Conservation (phyloP, 92 coral and sea anemone genomes). For the Palythoa caribaeorum region DNA sequence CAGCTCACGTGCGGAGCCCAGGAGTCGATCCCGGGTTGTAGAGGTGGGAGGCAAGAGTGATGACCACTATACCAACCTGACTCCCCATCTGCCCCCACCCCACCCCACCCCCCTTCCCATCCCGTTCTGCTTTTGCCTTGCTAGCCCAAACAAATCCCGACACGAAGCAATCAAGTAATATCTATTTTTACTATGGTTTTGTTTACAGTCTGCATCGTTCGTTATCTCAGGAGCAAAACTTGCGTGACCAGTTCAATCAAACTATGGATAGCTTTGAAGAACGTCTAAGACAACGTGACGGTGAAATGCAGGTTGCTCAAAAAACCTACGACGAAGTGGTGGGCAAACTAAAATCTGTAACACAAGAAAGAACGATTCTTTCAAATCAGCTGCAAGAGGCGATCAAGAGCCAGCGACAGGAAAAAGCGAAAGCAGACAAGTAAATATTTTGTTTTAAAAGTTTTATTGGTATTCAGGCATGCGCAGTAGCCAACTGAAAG, state of each 20-base stretch:
- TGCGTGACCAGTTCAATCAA: slow-evolving; percentile 92
- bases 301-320: slow-evolving; percentile 88
- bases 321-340: slow-evolving; percentile 88
- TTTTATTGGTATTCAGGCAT: neutral
- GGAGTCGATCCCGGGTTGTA: too few relatives aligned
- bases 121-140: too few relatives aligned
- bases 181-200: neutral
- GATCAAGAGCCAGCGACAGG: slow-evolving; percentile 80
- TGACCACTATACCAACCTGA: too few relatives aligned
- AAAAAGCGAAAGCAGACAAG: slow-evolving; percentile 97
- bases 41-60: too few relatives aligned
- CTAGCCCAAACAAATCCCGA: neutral
- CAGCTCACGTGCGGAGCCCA: too few relatives aligned
- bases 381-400: slow-evolving; percentile 83
- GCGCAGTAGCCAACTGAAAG: neutral
- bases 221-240: slow-evolving; percentile 87
- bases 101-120: too few relatives aligned
- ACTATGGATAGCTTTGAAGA: slow-evolving; percentile 97
- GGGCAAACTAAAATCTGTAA: slow-evolving; percentile 78
- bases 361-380: slow-evolving; percentile 85
- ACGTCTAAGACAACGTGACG: slow-evolving; percentile 81
- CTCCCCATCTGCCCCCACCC: too few relatives aligned
- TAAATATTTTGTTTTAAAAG: slow-evolving; percentile 35
- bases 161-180: neutral
- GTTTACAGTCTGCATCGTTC: slow-evolving; percentile 87